Conservation (phyloP, 92 coral and sea anemone species). For the Pocillopora meandrina region DNA sequence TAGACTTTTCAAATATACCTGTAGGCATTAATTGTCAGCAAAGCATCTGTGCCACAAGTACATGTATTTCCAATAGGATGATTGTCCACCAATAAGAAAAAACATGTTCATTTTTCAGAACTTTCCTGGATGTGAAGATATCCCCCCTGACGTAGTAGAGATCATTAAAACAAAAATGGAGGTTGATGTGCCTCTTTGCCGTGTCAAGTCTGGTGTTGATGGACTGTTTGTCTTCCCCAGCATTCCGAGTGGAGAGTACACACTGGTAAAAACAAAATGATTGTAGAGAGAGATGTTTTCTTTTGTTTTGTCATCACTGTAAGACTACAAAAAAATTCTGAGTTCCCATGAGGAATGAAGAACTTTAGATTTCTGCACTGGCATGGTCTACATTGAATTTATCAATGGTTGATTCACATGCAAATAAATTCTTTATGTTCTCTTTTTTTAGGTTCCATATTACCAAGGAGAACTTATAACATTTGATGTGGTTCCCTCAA, state of each 20-base stretch:
- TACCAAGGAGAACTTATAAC: conserved; percentile 98
- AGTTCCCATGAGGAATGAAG: no score
- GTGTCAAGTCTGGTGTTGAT: conserved; percentile 86
- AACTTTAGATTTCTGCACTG: no score
- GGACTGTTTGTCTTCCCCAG: conserved; percentile 85
- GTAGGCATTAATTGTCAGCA: no score
- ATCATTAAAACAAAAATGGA: conserved; percentile 75
- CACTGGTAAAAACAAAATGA: conserved; percentile 59
- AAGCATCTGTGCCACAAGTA: background rate
- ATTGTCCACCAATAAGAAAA: no score
- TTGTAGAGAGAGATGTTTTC: no score
- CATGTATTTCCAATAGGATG: no score
- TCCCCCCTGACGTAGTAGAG: conserved; percentile 66
- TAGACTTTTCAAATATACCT: no score
- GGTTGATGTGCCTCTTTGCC: conserved; percentile 77
- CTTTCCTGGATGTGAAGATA: conserved; percentile 79
- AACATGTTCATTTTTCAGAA: conserved; percentile 30
- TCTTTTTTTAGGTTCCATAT: conserved; percentile 76
- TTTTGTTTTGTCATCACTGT: no score
- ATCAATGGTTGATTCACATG: background rate
- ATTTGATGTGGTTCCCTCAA: conserved; percentile 97
- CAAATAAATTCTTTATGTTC: background rate
- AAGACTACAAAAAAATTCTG: no score
- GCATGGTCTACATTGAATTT: no score
- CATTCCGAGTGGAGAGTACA: conserved; percentile 95